A percentile compares a stretch with the other conserved stretches of the same genome.
Conservation (phyloP, 2,797 vertebrate species). For the Argentina silus region DNA sequence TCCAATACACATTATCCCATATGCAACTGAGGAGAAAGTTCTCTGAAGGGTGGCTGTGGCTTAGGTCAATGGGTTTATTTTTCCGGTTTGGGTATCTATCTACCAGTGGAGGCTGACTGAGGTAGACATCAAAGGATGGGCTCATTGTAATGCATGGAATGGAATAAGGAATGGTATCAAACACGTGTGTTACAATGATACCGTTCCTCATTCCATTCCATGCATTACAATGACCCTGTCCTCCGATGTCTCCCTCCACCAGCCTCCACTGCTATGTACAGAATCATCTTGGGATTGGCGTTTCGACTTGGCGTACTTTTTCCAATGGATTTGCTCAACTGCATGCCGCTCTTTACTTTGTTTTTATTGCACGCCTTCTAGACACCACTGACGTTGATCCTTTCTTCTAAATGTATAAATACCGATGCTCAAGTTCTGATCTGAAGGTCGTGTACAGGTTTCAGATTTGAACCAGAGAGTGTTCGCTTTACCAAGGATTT, state of each 20-base stretch:
- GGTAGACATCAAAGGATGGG: too few species aligned
- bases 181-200: too few species aligned
- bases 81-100: conserved; percentile 22
- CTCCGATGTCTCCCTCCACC: too few species aligned
- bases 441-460: conserved; percentile 47
- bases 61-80: conserved; percentile 45
- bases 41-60: conserved; percentile 48
- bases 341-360: conserved; percentile 65
- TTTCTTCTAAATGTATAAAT: conserved; percentile 45
- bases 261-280: background rate
- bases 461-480: conserved; percentile 53
- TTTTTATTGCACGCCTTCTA: conserved; percentile 62
- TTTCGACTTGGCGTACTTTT: conserved; percentile 41
- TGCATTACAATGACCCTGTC: too few species aligned
- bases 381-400: conserved; percentile 49
- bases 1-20: conserved; percentile 71
- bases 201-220: too few species aligned
- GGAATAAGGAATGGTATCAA: too few species aligned
- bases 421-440: conserved; percentile 33
- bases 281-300: conserved; percentile 31
- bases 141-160: too few species aligned
- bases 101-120: too few species aligned
- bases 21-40: conserved; percentile 71
- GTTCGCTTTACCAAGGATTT: conserved; percentile 61
- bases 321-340: conserved; percentile 50